phyloP scores from a whole-genome alignment of 2,888 invertebrate genomes.

The Norana najaformis region DNA sequence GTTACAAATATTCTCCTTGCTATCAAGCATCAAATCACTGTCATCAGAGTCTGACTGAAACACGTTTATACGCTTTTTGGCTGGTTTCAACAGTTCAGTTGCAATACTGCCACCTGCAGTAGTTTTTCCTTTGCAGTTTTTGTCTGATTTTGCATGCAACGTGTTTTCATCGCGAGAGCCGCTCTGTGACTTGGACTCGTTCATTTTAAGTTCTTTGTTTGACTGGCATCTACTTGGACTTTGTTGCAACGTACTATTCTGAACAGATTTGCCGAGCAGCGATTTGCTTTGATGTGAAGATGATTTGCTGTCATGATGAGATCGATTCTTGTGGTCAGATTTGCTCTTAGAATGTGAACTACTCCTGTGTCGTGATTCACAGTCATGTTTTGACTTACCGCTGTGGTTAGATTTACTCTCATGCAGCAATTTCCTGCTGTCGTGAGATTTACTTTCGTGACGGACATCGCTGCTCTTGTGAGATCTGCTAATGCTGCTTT shows the following conservation, averaged over 20 bases:
- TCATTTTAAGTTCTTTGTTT: neutral
- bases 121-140: neutral
- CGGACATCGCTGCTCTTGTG: neutral
- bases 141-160: neutral
- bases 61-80: neutral
- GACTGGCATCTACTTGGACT: neutral
- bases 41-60: neutral
- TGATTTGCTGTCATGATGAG: neutral
- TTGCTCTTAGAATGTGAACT: neutral
- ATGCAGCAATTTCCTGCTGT: neutral
- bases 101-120: neutral
- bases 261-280: neutral
- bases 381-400: neutral
- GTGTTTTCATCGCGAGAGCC: neutral
- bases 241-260: neutral
- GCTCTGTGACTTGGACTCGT: neutral
- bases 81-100: neutral
- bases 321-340: neutral
- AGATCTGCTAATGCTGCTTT: neutral
- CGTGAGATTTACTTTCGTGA: neutral
- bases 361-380: neutral
- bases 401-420: neutral
- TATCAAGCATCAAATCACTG: neutral
- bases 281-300: neutral
- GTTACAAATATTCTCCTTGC: neutral